Conservation (phyloP, 2,797 vertebrate genomes). For the Streptopelia turtur region DNA sequence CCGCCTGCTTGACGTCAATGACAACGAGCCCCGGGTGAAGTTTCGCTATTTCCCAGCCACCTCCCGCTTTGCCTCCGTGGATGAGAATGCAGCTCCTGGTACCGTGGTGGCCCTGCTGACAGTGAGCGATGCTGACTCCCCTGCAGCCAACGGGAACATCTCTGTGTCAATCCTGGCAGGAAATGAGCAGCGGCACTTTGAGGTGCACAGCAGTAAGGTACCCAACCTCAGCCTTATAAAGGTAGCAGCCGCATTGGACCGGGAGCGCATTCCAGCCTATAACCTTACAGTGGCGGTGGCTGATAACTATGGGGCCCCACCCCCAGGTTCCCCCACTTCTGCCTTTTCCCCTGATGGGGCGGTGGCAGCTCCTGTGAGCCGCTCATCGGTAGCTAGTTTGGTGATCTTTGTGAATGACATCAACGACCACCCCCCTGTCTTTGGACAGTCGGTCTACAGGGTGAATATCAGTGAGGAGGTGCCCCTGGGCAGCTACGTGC, state of each 20-base stretch:
- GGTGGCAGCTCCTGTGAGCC: constrained; percentile 78
- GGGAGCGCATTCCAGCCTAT: constrained; percentile 95
- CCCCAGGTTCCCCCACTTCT: background rate
- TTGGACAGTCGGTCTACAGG: constrained; percentile 88
- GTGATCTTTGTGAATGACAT: constrained; percentile 98
- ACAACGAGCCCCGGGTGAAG: constrained; percentile 95
- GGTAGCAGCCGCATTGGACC: constrained; percentile 93
- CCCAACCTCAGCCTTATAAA: constrained; percentile 97
- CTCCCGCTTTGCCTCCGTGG: constrained; percentile 95
- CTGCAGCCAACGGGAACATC: constrained; percentile 94
- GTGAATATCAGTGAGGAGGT: constrained; percentile 94
- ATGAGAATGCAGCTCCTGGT: constrained; percentile 94
- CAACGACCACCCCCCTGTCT: constrained; percentile 95
- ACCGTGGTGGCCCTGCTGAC: constrained; percentile 96
- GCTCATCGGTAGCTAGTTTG: constrained; percentile 94
- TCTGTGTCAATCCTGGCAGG: constrained; percentile 95
- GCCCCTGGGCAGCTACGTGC: constrained; percentile 93
- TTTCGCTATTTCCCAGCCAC: constrained; percentile 96
- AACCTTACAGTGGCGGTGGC: constrained; percentile 96
- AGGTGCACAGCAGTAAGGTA: constrained; percentile 94
- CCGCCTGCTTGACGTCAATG: constrained; percentile 92
- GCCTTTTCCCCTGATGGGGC: constrained; percentile 40
- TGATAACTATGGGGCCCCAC: constrained; percentile 77
- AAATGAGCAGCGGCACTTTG: constrained; percentile 96
- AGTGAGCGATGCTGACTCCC: constrained; percentile 93